phyloP scores from a whole-genome alignment of 2,113 vertebrate genomes.

The Tupaia chinensis region DNA sequence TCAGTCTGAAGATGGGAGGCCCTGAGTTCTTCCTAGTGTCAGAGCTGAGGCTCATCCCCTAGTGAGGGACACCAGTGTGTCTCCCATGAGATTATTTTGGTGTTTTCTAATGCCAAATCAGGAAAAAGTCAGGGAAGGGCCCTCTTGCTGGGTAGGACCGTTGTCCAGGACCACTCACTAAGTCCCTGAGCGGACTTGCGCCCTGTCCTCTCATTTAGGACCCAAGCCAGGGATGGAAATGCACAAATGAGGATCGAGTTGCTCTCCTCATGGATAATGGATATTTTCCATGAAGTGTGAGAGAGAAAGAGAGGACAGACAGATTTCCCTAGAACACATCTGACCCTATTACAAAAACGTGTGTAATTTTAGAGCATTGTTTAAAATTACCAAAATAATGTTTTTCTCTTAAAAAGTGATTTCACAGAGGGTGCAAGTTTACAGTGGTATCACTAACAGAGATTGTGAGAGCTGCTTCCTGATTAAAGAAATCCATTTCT shows the following conservation, averaged over 20 bases:
- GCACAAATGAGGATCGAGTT: rapidly evolving
- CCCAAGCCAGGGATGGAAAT: no score
- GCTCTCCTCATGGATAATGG: no score
- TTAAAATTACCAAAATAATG: slow-evolving; percentile 63
- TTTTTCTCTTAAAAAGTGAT: slow-evolving; percentile 62
- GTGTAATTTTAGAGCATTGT: slow-evolving; percentile 29
- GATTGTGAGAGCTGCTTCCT: slow-evolving; percentile 58
- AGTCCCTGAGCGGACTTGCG: background rate
- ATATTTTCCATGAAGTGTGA: background rate
- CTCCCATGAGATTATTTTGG: background rate
- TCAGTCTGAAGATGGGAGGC: no score
- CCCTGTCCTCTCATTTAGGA: background rate
- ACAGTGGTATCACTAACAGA: slow-evolving; percentile 49
- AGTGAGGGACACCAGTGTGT: rapidly evolving
- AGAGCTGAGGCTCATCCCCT: rapidly evolving
- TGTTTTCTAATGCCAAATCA: background rate
- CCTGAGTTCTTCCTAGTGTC: no score
- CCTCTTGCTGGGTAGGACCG: no score
- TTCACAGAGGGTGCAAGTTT: slow-evolving; percentile 63
- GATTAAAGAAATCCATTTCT: slow-evolving; percentile 78
- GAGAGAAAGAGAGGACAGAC: background rate
- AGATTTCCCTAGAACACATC: background rate
- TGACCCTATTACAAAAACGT: background rate
- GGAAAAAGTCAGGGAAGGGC: rapidly evolving
- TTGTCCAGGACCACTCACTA: rapidly evolving